These are phyloP conservation scores for Tenebrio molitor DNA, from an alignment of 1,140 invertebrate genomes.

Conservation along the genomic window DNA sequence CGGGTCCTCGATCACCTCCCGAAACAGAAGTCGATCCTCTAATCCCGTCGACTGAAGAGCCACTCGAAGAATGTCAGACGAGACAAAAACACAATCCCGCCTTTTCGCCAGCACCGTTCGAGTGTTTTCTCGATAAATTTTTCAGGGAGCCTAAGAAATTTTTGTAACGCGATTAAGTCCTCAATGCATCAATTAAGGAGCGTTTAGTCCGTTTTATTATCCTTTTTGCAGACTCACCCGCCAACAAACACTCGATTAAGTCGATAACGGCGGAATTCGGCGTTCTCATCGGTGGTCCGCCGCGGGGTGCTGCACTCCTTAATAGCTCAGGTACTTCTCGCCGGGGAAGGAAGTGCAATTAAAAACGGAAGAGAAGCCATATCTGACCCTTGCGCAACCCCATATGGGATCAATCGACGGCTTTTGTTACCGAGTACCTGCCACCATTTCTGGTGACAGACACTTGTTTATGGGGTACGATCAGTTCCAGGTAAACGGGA, in stretches of 20 bases:
- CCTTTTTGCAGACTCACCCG: constrained; percentile 35
- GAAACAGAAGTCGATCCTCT: background rate
- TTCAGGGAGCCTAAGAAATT: background rate
- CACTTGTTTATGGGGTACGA: background rate
- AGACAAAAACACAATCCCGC: background rate
- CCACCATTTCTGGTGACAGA: too few relatives aligned
- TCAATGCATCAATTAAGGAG: constrained; percentile 41
- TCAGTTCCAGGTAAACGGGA: constrained; percentile 11
- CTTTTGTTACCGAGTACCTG: too few relatives aligned
- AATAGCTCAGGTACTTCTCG: too few relatives aligned
- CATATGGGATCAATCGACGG: background rate
- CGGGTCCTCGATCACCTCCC: too few relatives aligned
- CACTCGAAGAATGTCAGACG: background rate
- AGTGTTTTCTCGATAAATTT: background rate
- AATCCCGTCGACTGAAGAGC: background rate
- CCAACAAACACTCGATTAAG: constrained; percentile 44
- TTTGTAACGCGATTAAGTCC: constrained; percentile 23
- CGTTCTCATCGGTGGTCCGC: too few relatives aligned
- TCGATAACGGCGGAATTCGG: background rate
- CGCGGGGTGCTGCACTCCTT: too few relatives aligned
- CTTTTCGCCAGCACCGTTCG: background rate
- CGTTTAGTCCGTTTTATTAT: constrained; percentile 44
- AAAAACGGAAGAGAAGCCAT: constrained; percentile 4
- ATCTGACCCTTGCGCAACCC: background rate
- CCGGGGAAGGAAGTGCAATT: too few relatives aligned